A percentile compares a stretch with the other conserved stretches of the same genome.
Conservation (phyloP, 2,113 vertebrate genomes). For the Isichthys henryi region DNA sequence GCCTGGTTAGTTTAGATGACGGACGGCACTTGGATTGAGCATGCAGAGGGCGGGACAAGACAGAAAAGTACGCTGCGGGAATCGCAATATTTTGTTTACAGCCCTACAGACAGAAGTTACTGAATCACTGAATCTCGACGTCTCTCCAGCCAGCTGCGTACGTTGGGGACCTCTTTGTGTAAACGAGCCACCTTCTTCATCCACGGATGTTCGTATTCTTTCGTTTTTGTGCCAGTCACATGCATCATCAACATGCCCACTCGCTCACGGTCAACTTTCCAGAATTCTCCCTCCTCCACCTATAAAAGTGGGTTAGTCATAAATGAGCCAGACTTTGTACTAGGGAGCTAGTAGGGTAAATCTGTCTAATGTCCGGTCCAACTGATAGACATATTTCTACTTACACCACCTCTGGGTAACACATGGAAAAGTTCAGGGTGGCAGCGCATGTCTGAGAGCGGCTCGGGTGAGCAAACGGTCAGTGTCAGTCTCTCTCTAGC, state of each 20-base stretch:
- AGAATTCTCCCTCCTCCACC: not conserved
- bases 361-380: not conserved
- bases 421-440: not conserved
- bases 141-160: not conserved
- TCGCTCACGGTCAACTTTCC: not conserved
- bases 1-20: not conserved
- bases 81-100: not conserved
- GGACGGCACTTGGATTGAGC: not conserved
- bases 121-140: not conserved
- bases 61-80: not conserved
- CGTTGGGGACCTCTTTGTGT: not conserved
- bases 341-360: not conserved
- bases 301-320: not conserved
- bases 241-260: not conserved
- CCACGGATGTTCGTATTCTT: not conserved
- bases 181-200: not conserved
- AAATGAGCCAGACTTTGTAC: not conserved
- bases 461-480: not conserved
- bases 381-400: not conserved
- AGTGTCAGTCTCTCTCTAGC: not conserved
- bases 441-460: not conserved
- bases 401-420: not conserved
- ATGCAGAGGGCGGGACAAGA: not conserved
- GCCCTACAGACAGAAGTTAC: not conserved
- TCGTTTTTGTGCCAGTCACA: not conserved